Conservation (phyloP, 2,113 vertebrate genomes). For the Columba livia region DNA sequence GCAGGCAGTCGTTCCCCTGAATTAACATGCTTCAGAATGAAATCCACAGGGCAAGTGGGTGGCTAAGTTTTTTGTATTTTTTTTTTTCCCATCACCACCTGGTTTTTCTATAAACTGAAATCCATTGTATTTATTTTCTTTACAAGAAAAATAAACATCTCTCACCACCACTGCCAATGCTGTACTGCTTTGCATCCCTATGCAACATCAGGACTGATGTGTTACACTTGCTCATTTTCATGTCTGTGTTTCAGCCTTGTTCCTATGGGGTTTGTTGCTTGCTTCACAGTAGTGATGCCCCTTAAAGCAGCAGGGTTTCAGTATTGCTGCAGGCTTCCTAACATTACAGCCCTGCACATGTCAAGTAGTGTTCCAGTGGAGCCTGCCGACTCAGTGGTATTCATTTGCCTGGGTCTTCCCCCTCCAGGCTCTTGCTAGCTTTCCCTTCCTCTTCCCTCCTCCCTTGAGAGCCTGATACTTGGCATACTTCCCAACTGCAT, state of each 20-base stretch:
- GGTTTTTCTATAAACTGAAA: neutral
- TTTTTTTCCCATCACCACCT: neutral
- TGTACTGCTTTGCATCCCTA: neutral
- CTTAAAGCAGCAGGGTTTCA: neutral
- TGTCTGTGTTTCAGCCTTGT: neutral
- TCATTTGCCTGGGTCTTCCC: slow-evolving; percentile 8
- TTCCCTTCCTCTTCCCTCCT: neutral
- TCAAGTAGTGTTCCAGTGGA: neutral
- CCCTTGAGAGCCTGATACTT: neutral
- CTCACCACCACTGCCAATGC: neutral
- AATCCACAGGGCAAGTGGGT: neutral
- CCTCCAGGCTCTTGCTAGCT: slow-evolving; percentile 10
- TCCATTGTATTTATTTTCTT: neutral
- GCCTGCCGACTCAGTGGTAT: neutral
- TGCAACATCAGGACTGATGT: neutral
- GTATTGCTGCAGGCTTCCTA: neutral
- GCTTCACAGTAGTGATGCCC: neutral
- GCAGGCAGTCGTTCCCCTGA: neutral
- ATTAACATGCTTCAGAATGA: neutral
- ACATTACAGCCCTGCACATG: slow-evolving; percentile 35
- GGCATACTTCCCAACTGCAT: slow-evolving; percentile 23
- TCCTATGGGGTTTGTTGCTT: neutral
- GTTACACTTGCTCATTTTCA: neutral
- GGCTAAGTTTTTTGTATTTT: neutral
- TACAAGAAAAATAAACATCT: neutral